Percentiles rank a stretch among this genome's conserved stretches.
Evolutionary conservation across 2,888 invertebrate genomes (phyloP).

Genomic region (Lasioglossum zephyrum): DNA sequence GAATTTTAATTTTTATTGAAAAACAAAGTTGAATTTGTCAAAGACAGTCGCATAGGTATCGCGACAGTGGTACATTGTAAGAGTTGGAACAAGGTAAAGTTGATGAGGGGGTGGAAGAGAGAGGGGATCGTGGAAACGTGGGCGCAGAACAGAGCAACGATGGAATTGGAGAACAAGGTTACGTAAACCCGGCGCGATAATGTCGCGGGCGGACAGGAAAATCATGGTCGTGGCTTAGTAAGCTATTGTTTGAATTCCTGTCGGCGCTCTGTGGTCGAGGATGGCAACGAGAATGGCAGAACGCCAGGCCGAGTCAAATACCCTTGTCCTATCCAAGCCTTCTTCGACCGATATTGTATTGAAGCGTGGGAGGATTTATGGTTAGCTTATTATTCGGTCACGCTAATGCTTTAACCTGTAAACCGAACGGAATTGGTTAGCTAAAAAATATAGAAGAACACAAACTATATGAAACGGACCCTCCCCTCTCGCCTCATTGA

Average conservation of each 20-base stretch:
- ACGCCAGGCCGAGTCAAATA: constrained; percentile 72
- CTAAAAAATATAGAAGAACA: background rate
- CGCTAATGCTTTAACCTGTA: constrained; percentile 11
- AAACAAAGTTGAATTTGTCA: background rate
- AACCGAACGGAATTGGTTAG: background rate
- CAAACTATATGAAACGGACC: background rate
- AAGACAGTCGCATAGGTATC: background rate
- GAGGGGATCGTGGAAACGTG: background rate
- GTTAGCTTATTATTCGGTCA: constrained; percentile 51
- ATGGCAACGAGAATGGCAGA: constrained; percentile 68
- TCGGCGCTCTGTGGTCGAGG: constrained; percentile 52
- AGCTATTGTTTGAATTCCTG: constrained; percentile 69
- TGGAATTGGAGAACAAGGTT: constrained; percentile 34
- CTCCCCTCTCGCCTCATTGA: background rate
- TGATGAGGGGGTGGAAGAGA: background rate
- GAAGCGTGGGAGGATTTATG: constrained; percentile 57
- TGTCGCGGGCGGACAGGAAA: constrained; percentile 36
- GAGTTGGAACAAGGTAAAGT: background rate
- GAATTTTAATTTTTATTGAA: background rate
- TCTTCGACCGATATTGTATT: constrained; percentile 51
- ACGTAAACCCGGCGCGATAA: constrained; percentile 38
- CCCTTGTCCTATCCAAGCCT: constrained; percentile 58
- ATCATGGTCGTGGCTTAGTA: constrained; percentile 47
- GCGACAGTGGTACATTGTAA: background rate
- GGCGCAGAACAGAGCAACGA: constrained; percentile 6